Percentiles rank a stretch among this genome's conserved stretches.
phyloP scores from a whole-genome alignment of 2,113 vertebrate genomes.

The Marmota flaviventris region DNA sequence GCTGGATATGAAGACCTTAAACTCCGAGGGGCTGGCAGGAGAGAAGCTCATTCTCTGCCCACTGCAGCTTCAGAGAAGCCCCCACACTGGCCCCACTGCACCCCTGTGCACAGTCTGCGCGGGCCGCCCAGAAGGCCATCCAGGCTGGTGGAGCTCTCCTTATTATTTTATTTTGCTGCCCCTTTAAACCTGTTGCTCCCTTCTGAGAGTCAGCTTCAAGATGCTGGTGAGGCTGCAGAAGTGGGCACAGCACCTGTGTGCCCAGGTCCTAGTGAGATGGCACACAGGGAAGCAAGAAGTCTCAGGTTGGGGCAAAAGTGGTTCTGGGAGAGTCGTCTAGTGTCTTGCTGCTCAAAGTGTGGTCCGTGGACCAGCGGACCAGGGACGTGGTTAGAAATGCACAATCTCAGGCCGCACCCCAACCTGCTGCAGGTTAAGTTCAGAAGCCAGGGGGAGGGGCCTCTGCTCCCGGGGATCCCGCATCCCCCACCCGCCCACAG shows the following conservation, averaged over 20 bases:
- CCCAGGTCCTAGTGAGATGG: background rate
- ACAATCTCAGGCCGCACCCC: background rate
- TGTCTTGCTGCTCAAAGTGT: background rate
- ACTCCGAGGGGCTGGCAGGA: background rate
- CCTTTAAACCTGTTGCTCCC: background rate
- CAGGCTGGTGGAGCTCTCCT: no score
- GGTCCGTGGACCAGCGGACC: background rate
- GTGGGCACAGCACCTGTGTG: background rate
- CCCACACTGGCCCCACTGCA: background rate
- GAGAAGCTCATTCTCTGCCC: background rate
- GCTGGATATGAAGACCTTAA: background rate
- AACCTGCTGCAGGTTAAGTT: background rate
- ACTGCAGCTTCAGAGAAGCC: background rate
- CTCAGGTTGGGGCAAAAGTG: rapidly evolving
- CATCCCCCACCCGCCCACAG: background rate
- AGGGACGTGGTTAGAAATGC: background rate
- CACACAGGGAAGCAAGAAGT: background rate
- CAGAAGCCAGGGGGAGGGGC: background rate
- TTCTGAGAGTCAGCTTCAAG: background rate
- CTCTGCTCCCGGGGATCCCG: background rate
- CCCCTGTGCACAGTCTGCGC: rapidly evolving
- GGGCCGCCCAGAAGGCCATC: background rate
- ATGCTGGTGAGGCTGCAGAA: background rate
- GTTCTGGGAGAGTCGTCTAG: background rate
- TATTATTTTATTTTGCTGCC: background rate